phyloP scores from a whole-genome alignment of 2,888 invertebrate species.

The Drosophila algonquin region DNA sequence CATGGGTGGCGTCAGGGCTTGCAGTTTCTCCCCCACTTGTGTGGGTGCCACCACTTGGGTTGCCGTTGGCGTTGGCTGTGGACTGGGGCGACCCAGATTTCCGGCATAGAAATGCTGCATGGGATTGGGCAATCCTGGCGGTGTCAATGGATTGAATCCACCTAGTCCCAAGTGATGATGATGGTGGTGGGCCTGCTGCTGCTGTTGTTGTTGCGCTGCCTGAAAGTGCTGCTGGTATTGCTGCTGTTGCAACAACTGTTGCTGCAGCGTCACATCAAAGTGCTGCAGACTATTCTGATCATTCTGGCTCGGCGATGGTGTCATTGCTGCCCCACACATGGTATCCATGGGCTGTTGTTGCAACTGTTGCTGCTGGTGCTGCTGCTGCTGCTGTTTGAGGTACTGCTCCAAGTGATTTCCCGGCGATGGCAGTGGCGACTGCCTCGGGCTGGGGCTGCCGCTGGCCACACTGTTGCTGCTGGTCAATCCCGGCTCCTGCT shows the following conservation, averaged over 20 bases:
- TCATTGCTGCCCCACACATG: conserved; percentile 67
- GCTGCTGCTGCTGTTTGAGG: conserved; percentile 78
- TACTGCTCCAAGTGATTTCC: conserved; percentile 80
- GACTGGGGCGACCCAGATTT: conserved; percentile 65
- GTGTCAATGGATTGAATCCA: conserved; percentile 87
- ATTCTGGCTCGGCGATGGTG: conserved; percentile 80
- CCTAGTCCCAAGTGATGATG: conserved; percentile 84
- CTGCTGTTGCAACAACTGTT: conserved; percentile 74
- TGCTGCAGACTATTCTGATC: conserved; percentile 75
- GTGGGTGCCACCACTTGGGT: conserved; percentile 25
- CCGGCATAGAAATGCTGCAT: conserved; percentile 73
- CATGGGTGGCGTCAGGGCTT: conserved; percentile 83
- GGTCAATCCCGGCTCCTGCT: conserved; percentile 79
- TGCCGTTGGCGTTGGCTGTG: conserved; percentile 62
- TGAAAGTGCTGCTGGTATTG: conserved; percentile 72
- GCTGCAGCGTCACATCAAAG: conserved; percentile 71
- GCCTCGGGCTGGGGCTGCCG: conserved; percentile 50
- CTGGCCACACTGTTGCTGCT: conserved; percentile 63
- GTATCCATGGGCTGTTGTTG: conserved; percentile 76
- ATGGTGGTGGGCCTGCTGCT: conserved; percentile 67
- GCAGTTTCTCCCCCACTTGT: conserved; percentile 67
- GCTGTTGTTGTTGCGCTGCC: conserved; percentile 67
- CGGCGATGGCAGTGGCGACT: conserved; percentile 58
- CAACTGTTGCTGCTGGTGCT: conserved; percentile 62
- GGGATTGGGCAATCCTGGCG: conserved; percentile 85